Base-by-base conservation (phyloP, 2,888 invertebrate species). In the Xiphydria camelus region DNA sequence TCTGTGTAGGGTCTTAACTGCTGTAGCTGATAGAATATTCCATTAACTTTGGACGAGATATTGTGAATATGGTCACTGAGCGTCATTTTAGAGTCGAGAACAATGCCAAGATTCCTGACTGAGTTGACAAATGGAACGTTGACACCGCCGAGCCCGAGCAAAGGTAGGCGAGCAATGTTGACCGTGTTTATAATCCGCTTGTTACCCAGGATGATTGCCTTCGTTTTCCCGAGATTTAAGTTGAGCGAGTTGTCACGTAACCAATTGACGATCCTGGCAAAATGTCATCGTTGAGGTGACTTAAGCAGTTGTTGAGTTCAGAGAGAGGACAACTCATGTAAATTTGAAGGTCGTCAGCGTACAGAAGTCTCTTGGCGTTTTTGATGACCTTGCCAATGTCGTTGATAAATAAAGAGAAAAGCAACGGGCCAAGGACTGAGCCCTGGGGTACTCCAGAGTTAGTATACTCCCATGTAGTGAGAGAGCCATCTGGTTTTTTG, bases 51-150 rank as follows among this genome's bases (percentile, higher is more conserved):
- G n/a, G 33, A n/a, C 6, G 32, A 17, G 5, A 39, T 14, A 2
- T 14, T n/a, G 7, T 17, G 4, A 2, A 46, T 23, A n/a, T 46
- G 41, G 10, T 7, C 21, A 7, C n/a, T 9, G 14, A 41, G 36
- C 1, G 46, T 26, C 3, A 46, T 22, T 21, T 41, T 46, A 5
- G 19, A 14, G 25, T 46, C 46, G 1, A 46, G 9, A n/a, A 41
- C 4, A 9, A 46, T 32, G 3, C 37, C 41, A 9, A 41, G 36
- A 9, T 46, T 35, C 9, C 22, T 23, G 10, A 46, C 41, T 9
- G 14, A 22, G 4, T 5, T 4, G 4, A 33, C 40, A 4, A 22
- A 40, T 12, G 20, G 10, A 1, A 41, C 22, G 3, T 18, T 2
- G 3, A 22, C 17, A 17, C 23, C 12, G 6, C 26, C 18, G n/a